A percentile compares a stretch with the other conserved stretches of the same genome.
These are phyloP conservation scores for Mesorhabditis spiculigera DNA, from an alignment of 2,888 invertebrate genomes.

Conservation along the genomic window DNA sequence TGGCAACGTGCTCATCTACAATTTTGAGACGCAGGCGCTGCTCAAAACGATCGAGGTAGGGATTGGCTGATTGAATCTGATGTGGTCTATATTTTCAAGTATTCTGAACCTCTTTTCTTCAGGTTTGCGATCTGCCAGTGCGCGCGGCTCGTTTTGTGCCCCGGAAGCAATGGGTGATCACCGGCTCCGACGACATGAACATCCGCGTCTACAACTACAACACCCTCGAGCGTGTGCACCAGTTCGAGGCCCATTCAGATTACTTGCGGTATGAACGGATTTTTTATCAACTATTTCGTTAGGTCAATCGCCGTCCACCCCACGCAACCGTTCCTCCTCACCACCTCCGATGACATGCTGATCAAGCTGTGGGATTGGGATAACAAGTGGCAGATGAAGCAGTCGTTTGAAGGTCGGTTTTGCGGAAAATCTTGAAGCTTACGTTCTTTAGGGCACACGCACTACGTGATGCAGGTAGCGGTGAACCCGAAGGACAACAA, in stretches of 20 bases:
- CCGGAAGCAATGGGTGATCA: conserved; percentile 95
- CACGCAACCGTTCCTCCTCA: conserved; percentile 90
- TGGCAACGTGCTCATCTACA: conserved; percentile 99
- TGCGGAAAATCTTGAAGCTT: neutral
- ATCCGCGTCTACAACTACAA: conserved; percentile 97
- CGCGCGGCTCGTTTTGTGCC: conserved; percentile 91
- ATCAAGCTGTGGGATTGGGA: conserved; percentile 99
- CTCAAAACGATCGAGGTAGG: conserved; percentile 67
- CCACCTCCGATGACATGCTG: conserved; percentile 86
- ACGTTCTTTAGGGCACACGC: conserved; percentile 71
- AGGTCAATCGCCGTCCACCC: conserved; percentile 90
- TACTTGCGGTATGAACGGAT: conserved; percentile 71
- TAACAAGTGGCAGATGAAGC: conserved; percentile 93
- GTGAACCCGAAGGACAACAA: conserved; percentile 99
- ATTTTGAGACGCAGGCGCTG: conserved; percentile 82
- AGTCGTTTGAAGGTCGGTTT: conserved; percentile 85
- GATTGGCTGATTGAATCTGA: conserved; percentile 2
- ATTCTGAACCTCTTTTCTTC: conserved; percentile 21
- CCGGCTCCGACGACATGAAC: conserved; percentile 74
- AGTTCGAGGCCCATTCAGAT: conserved; percentile 97
- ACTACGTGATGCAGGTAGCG: conserved; percentile 99
- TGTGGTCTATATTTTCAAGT: neutral
- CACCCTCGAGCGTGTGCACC: conserved; percentile 88
- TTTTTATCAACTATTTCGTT: neutral
- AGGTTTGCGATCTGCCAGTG: conserved; percentile 88